Evolutionary conservation across 2,113 vertebrate species (phyloP).

Genomic region (Triplophysa dalaica): DNA sequence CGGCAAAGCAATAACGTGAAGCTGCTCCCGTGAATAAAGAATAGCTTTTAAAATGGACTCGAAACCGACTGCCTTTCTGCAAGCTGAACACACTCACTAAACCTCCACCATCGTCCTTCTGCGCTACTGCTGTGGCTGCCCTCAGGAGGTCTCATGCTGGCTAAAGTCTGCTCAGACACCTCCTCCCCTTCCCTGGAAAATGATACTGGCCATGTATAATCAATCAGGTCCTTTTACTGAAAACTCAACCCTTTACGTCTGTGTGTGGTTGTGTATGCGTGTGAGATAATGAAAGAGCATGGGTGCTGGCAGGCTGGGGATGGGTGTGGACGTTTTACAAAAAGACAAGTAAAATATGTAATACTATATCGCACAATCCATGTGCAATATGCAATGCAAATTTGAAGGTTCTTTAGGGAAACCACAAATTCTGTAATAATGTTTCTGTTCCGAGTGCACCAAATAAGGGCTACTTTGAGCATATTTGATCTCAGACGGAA

Average conservation of each 20-base stretch:
- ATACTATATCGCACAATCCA: slow-evolving; percentile 25
- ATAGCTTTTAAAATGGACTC: slow-evolving; percentile 38
- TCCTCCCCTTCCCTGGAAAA: slow-evolving; percentile 41
- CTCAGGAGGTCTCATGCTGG: slow-evolving; percentile 8
- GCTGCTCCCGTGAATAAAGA: slow-evolving; percentile 45
- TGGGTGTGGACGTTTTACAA: slow-evolving; percentile 21
- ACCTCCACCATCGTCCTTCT: background rate
- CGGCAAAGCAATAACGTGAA: slow-evolving; percentile 36
- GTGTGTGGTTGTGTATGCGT: background rate
- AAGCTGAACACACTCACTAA: background rate
- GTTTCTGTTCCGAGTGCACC: background rate
- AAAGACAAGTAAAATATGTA: slow-evolving; percentile 1
- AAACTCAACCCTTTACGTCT: slow-evolving; percentile 36
- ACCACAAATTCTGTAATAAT: background rate
- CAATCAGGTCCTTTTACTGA: slow-evolving; percentile 48
- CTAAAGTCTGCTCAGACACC: slow-evolving; percentile 8
- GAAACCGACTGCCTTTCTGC: background rate
- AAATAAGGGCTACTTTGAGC: background rate
- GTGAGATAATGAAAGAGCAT: slow-evolving; percentile 14
- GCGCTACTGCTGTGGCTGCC: slow-evolving; percentile 2
- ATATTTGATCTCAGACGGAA: no score
- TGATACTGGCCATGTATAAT: slow-evolving; percentile 47
- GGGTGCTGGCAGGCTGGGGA: slow-evolving; percentile 4
- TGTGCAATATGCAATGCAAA: slow-evolving; percentile 25
- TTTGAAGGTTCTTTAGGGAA: background rate